Evolutionary conservation across 2,113 vertebrate species (phyloP).

Genomic region (Coregonus clupeaformis): DNA sequence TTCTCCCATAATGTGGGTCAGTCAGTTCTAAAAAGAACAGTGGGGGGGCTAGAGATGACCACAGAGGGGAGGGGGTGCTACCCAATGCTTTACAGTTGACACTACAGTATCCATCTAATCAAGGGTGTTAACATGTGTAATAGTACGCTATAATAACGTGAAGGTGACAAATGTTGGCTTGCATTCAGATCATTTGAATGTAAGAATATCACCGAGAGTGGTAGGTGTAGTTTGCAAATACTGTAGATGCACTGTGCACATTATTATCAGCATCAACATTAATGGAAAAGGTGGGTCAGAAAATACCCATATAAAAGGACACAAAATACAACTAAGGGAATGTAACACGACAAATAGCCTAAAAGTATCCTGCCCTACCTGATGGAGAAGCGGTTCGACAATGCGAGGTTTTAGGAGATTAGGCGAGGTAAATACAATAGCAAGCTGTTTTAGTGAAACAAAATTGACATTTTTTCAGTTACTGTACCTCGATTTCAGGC

Average conservation of each 20-base stretch:
- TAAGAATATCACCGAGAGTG: neutral
- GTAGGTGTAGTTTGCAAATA: neutral
- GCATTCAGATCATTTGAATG: neutral
- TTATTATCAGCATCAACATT: neutral
- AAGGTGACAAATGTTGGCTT: neutral
- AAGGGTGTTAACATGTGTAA: neutral
- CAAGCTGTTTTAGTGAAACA: neutral
- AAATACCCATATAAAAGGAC: neutral
- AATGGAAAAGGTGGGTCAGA: neutral
- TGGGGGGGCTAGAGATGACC: neutral
- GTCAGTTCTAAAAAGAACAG: conserved; percentile 51
- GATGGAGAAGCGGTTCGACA: neutral
- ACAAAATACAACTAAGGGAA: neutral
- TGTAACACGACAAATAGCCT: too few relatives aligned
- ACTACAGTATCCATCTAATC: neutral
- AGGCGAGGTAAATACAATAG: neutral
- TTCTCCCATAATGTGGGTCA: conserved; percentile 34
- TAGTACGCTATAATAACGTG: neutral
- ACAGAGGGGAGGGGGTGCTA: neutral
- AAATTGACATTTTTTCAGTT: neutral
- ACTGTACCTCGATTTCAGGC: conserved; percentile 51
- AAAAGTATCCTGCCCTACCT: neutral
- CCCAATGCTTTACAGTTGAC: conserved; percentile 33
- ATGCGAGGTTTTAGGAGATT: neutral
- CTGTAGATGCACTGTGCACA: neutral